These are phyloP conservation scores for Carassius gibelio DNA, from an alignment of 2,113 vertebrate genomes.

Conservation along the genomic window DNA sequence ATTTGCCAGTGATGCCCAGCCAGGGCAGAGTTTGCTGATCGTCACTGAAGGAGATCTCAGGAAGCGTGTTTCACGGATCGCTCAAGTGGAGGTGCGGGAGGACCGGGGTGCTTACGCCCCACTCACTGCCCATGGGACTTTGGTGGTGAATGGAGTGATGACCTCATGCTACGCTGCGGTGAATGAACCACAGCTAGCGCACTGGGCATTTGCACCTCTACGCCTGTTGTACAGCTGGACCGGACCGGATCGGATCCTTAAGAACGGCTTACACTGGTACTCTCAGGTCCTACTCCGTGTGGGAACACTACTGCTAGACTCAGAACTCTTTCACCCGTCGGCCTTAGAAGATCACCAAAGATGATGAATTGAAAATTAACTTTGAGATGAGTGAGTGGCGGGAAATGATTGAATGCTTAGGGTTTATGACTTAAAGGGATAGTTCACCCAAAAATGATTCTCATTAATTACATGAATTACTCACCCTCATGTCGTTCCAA, in stretches of 20 bases:
- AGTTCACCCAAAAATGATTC: not conserved
- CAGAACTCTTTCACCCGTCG: constrained; percentile 82
- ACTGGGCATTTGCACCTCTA: constrained; percentile 86
- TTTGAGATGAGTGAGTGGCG: not conserved
- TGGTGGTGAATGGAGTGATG: constrained; percentile 86
- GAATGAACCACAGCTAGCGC: constrained; percentile 83
- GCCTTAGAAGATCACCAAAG: constrained; percentile 72
- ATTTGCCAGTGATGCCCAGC: constrained; percentile 73
- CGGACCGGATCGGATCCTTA: constrained; percentile 63
- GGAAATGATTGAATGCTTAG: constrained; percentile 12
- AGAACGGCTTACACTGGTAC: constrained; percentile 89
- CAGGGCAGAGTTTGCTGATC: constrained; percentile 70
- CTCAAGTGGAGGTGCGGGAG: constrained; percentile 63
- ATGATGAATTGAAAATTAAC: constrained; percentile 66
- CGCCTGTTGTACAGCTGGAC: constrained; percentile 80
- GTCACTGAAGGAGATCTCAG: not conserved
- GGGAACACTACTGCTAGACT: constrained; percentile 79
- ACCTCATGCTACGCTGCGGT: constrained; percentile 89
- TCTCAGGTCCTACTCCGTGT: constrained; percentile 82
- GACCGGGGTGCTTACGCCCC: constrained; percentile 84
- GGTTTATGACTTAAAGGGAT: not conserved
- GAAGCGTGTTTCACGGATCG: constrained; percentile 74
- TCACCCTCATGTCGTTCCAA: not conserved
- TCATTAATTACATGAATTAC: not conserved
- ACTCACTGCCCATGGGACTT: constrained; percentile 82